These are phyloP conservation scores for Volucella inflata DNA, from an alignment of 2,888 invertebrate genomes.

Conservation along the genomic window DNA sequence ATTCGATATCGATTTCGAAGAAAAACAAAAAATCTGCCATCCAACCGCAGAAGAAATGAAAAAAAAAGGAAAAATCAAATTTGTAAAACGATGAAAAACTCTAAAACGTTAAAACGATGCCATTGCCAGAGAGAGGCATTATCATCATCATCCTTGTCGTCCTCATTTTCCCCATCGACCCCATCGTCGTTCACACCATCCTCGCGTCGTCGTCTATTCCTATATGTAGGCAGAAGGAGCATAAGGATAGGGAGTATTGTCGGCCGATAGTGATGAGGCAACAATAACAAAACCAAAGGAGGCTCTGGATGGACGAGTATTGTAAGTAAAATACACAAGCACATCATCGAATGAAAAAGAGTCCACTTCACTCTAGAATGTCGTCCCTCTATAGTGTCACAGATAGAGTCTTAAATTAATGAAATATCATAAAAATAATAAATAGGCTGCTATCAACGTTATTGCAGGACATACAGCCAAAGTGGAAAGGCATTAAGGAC, in stretches of 20 bases:
- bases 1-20: slow-evolving; percentile 61
- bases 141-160: slow-evolving; percentile 34
- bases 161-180: slow-evolving; percentile 33
- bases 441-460: slow-evolving; percentile 77
- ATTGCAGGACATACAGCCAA: slow-evolving; percentile 73
- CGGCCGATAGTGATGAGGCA: background rate
- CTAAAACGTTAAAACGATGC: slow-evolving; percentile 31
- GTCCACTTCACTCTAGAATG: slow-evolving; percentile 33
- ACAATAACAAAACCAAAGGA: slow-evolving; percentile 49
- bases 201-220: slow-evolving; percentile 33
- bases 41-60: background rate
- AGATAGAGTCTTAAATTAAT: slow-evolving; percentile 76
- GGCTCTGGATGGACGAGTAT: background rate
- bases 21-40: slow-evolving; percentile 1
- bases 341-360: slow-evolving; percentile 35
- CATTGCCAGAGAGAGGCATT: slow-evolving; percentile 51
- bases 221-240: slow-evolving; percentile 9
- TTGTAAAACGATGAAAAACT: slow-evolving; percentile 54
- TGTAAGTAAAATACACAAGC: too few relatives aligned
- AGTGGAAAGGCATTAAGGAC: slow-evolving; percentile 49
- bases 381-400: slow-evolving; percentile 55
- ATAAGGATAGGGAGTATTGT: background rate
- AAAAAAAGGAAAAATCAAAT: slow-evolving; percentile 28
- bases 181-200: slow-evolving; percentile 29
- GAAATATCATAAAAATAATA: slow-evolving; percentile 78